phyloP scores from a whole-genome alignment of 2,797 vertebrate genomes.

The Chromobotia macracanthus region DNA sequence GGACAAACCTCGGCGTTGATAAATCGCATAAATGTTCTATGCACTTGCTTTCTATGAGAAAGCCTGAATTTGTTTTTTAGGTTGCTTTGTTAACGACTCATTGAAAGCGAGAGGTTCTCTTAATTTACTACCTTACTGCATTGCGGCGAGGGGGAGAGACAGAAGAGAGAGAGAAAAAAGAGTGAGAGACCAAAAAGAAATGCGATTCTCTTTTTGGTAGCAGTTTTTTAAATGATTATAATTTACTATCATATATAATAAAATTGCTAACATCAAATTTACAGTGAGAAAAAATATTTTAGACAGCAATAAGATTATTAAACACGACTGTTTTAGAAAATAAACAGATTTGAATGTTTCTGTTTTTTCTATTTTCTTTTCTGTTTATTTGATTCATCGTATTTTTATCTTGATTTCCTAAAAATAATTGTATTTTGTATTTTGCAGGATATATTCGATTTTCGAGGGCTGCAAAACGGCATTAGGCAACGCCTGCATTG shows the following conservation, averaged over 20 bases:
- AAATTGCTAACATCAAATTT: not conserved
- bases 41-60: not conserved
- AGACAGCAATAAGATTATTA: no score
- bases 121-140: slow-evolving; percentile 59
- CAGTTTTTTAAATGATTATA: not conserved
- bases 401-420: not conserved
- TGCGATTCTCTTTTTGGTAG: not conserved
- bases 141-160: slow-evolving; percentile 64
- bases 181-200: slow-evolving; percentile 55
- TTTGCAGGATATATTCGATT: not conserved
- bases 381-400: no score
- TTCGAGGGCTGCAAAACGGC: not conserved
- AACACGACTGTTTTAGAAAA: no score
- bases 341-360: no score
- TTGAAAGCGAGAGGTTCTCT: slow-evolving; percentile 33
- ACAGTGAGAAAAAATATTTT: not conserved
- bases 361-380: no score
- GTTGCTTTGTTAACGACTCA: slow-evolving; percentile 29
- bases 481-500: not conserved
- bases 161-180: slow-evolving; percentile 25
- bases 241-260: not conserved
- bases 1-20: not conserved
- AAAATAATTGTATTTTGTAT: not conserved
- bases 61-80: not conserved
- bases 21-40: not conserved